Evolutionary conservation across 2,797 vertebrate species (phyloP), one percentile per base, ranked within the genome.

Genomic region (Taeniopygia guttata): DNA sequence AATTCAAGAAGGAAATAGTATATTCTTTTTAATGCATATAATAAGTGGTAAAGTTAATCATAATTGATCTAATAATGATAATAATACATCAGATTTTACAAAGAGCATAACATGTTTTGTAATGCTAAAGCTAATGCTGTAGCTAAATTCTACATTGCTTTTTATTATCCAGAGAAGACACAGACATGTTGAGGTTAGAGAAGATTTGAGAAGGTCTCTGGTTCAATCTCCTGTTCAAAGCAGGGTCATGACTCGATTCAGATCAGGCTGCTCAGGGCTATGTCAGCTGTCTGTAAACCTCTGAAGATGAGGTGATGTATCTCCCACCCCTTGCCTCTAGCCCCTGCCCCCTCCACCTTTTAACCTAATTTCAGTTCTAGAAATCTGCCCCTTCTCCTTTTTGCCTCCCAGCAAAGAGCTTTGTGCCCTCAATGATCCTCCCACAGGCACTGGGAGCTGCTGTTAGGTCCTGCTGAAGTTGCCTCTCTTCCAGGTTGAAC

Each of bases 31-130:
- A 21, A 52, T 76, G 36, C 8, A 1, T 42, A 46, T 56, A 75
- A 38, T 27, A 25, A 93, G 58, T 76, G 80, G 56, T 38, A 60
- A 84, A 45, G 7, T 84, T 84, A 94, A 58, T 51, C 36, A 81
- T 54, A 93, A 49, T 29, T 75, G 30, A 85, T 45, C 27, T 68
- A 68, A 86, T 76, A 10, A 21, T 20, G 10, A 70, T 59, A 64
- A 79, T 49, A 76, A 63, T 55, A 26, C 3, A 55, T 49, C 32
- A 56, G 18, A 66, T 56, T 59, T 46, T 21, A 29, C 40, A 82
- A 76, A 84, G 9, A 63, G 3, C 21, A 19, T 64, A 46, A 40
- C 4, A 7, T n/a, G 11, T 55, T 95, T 81, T 69, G 16, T 42
- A 90, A 58, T 30, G n/a, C 23, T 72, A 29, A 72, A 29, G 45